A percentile compares a stretch with the other conserved stretches of the same genome.
Conservation (phyloP, 1,140 invertebrate species). For the Drosophila melanica region DNA sequence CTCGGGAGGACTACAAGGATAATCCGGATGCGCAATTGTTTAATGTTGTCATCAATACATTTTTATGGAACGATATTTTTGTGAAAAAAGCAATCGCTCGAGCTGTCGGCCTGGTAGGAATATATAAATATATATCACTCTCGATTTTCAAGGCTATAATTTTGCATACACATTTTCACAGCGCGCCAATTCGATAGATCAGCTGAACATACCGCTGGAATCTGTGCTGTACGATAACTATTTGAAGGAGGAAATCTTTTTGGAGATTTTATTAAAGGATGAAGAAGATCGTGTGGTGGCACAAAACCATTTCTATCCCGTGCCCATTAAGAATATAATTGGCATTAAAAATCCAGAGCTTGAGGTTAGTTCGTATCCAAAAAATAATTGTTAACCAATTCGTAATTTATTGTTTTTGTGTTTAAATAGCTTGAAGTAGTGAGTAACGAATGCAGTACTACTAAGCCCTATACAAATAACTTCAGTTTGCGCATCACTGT, state of each 20-base stretch:
- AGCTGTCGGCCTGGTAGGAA: slow-evolving; percentile 51
- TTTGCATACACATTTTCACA: background rate
- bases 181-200: slow-evolving; percentile 43
- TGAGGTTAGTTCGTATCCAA: background rate
- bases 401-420: background rate
- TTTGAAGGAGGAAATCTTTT: slow-evolving; percentile 50
- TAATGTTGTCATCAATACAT: slow-evolving; percentile 58
- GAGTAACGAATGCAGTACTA: slow-evolving; percentile 40
- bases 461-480: slow-evolving; percentile 70
- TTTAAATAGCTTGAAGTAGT: slow-evolving; percentile 46
- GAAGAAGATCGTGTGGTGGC: slow-evolving; percentile 30
- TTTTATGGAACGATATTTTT: slow-evolving; percentile 65
- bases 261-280: slow-evolving; percentile 55
- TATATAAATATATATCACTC: background rate
- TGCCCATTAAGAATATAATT: slow-evolving; percentile 57
- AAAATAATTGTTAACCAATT: background rate
- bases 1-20: slow-evolving; percentile 53
- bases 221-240: slow-evolving; percentile 42
- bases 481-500: slow-evolving; percentile 71
- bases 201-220: slow-evolving; percentile 38
- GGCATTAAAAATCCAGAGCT: slow-evolving; percentile 57
- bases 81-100: slow-evolving; percentile 48
- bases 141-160: no score
- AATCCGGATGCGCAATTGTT: slow-evolving; percentile 33
- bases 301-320: slow-evolving; percentile 61